Evolutionary conservation across 2,888 invertebrate genomes (phyloP).

Genomic region (Tenthredo notha): DNA sequence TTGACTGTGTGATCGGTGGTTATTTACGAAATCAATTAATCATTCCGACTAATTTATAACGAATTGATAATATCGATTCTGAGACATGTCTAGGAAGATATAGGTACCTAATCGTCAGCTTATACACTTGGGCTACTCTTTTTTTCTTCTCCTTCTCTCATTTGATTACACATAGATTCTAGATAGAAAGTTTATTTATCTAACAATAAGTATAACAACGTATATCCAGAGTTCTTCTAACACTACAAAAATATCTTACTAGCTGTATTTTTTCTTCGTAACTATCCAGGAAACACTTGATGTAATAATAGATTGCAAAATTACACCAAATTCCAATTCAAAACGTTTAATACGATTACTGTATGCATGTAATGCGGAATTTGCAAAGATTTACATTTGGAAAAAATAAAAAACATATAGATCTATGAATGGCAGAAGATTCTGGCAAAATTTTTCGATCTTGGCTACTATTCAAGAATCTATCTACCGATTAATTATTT

Average conservation of each 20-base stretch:
- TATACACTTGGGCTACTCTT: background rate
- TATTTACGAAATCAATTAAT: background rate
- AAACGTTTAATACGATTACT: background rate
- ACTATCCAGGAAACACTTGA: slow-evolving; percentile 12
- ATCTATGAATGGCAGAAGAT: background rate
- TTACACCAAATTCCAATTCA: background rate
- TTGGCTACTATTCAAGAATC: background rate
- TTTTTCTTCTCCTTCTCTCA: background rate
- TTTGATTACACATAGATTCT: background rate
- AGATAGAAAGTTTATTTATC: slow-evolving; percentile 9
- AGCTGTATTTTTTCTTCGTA: slow-evolving; percentile 8
- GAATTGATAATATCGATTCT: background rate
- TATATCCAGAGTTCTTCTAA: background rate
- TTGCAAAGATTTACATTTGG: background rate
- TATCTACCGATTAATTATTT: background rate
- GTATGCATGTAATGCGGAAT: background rate
- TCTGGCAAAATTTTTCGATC: background rate
- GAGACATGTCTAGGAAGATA: background rate
- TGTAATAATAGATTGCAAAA: background rate
- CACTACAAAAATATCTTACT: background rate
- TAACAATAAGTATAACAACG: slow-evolving; percentile 18
- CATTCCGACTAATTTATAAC: background rate
- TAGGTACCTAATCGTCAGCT: background rate
- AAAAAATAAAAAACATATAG: no score
- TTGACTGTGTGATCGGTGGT: background rate